phyloP scores from a whole-genome alignment of 2,113 vertebrate species.

The Corythornis vintsioides region DNA sequence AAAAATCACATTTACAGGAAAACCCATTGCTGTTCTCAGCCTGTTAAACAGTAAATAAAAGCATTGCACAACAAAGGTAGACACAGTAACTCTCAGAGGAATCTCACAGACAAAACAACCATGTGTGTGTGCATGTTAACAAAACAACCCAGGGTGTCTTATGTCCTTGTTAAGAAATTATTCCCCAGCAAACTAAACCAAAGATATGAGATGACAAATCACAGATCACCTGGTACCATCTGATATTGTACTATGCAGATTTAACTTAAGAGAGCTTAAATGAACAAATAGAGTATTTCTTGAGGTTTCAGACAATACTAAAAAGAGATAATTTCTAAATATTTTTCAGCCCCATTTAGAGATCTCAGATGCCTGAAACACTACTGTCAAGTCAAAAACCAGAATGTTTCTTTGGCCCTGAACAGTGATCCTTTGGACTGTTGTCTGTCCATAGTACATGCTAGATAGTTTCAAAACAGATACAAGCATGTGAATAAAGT shows the following conservation, averaged over 20 bases:
- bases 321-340: background rate
- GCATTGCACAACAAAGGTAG: conserved; percentile 3
- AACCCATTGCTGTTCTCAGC: background rate
- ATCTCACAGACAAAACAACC: background rate
- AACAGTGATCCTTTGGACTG: background rate
- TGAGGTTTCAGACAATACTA: background rate
- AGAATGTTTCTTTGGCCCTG: background rate
- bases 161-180: background rate
- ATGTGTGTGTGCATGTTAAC: background rate
- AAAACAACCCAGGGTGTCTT: background rate
- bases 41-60: conserved; percentile 33
- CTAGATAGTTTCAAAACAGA: conserved; percentile 30
- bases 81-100: background rate
- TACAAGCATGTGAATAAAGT: background rate
- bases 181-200: background rate
- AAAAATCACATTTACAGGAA: conserved; percentile 52
- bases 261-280: background rate
- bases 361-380: background rate
- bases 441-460: background rate
- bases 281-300: background rate
- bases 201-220: background rate
- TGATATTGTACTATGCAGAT: background rate
- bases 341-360: background rate
- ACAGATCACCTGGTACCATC: background rate
- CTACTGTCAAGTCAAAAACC: background rate